Conservation (phyloP, 2,113 vertebrate species). For the Excalfactoria chinensis region DNA sequence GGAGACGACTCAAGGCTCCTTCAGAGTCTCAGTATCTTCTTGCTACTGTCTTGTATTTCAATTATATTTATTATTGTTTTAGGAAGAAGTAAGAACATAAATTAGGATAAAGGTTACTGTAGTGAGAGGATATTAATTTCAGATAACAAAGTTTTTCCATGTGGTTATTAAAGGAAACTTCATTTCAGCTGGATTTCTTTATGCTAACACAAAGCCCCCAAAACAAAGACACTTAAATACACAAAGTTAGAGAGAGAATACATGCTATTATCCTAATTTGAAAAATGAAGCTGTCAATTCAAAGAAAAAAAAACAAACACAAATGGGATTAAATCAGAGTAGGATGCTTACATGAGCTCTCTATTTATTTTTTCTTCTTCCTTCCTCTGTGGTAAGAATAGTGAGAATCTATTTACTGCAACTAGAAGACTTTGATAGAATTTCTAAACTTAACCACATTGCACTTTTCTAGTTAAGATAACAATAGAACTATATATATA, state of each 20-base stretch:
- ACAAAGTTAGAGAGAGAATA: slow-evolving; percentile 2
- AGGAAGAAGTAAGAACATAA: background rate
- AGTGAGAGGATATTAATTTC: background rate
- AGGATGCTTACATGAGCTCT: background rate
- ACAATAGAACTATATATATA: too few relatives aligned
- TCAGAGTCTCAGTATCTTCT: background rate
- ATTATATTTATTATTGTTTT: background rate
- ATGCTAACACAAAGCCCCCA: slow-evolving; percentile 19
- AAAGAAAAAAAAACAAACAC: background rate
- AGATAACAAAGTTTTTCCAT: background rate
- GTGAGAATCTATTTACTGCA: background rate
- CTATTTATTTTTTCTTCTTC: background rate
- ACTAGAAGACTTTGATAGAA: background rate
- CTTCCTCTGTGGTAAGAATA: background rate
- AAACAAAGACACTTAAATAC: slow-evolving; percentile 41
- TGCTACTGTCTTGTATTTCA: background rate
- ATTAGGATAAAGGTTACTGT: background rate
- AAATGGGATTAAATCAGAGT: background rate
- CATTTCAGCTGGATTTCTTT: background rate
- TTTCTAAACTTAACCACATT: background rate
- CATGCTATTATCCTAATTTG: slow-evolving; percentile 43
- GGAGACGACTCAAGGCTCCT: background rate
- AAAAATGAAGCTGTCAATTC: slow-evolving; percentile 50
- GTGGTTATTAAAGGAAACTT: background rate
- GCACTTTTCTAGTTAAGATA: background rate